Percentiles rank a stretch among this genome's conserved stretches.
Evolutionary conservation across 1,140 invertebrate genomes (phyloP).

Genomic region (Aphelenchoides fujianensis): DNA sequence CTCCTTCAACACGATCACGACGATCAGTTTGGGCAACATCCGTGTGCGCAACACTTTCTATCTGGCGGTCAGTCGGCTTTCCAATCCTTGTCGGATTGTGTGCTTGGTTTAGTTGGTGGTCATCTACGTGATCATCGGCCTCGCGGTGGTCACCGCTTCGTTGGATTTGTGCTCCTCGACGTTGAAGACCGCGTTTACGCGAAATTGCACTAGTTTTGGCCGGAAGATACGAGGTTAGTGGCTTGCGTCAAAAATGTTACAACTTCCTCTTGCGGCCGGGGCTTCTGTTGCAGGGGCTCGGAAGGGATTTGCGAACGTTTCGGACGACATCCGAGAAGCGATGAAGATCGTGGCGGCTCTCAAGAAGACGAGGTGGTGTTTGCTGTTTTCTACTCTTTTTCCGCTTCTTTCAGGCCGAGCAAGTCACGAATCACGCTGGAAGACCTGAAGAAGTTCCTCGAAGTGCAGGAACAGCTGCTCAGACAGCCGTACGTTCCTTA

Average conservation of each 20-base stretch:
- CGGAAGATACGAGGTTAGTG: conserved; percentile 61
- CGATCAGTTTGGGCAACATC: conserved; percentile 61
- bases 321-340: conserved; percentile 58
- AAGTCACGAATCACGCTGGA: conserved; percentile 62
- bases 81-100: conserved; percentile 11
- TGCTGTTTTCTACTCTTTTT: not conserved
- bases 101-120: conserved; percentile 50
- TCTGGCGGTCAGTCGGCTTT: conserved; percentile 41
- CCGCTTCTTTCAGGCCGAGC: conserved; percentile 49
- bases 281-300: too few relatives aligned
- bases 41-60: conserved; percentile 54
- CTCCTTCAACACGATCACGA: conserved; percentile 62
- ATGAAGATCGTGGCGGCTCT: conserved; percentile 61
- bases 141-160: conserved; percentile 60
- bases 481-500: conserved; percentile 61
- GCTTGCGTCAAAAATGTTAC: too few relatives aligned
- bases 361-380: conserved; percentile 61
- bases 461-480: conserved; percentile 61
- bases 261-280: too few relatives aligned
- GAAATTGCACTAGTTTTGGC: conserved; percentile 61
- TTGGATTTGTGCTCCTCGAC: conserved; percentile 59
- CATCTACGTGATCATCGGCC: conserved; percentile 60
- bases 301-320: conserved; percentile 56
- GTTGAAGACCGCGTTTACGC: conserved; percentile 58
- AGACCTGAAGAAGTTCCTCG: conserved; percentile 60